Evolutionary conservation across 2,888 invertebrate genomes (phyloP).

Genomic region (Ophraella communa): DNA sequence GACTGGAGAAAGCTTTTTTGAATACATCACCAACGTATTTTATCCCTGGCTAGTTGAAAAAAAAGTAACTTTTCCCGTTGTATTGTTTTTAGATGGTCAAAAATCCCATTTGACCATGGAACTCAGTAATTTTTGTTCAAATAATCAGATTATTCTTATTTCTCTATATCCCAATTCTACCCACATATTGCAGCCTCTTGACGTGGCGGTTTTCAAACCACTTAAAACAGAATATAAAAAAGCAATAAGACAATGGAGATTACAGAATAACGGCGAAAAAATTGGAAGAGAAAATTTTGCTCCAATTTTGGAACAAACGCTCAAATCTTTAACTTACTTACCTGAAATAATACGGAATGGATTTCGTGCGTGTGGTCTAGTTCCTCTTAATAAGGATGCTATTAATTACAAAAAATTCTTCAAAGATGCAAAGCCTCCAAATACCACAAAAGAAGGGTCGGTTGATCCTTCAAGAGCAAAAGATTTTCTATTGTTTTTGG

Average conservation of each 20-base stretch:
- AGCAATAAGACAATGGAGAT: conserved; percentile 36
- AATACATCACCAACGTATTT: conserved; percentile 55
- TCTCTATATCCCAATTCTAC: conserved; percentile 55
- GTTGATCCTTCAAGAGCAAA: no score
- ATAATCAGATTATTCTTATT: conserved; percentile 51
- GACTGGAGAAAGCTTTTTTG: conserved; percentile 54
- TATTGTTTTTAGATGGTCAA: conserved; percentile 57
- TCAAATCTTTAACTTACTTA: neutral
- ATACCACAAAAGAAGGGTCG: no score
- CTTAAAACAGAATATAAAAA: conserved; percentile 50
- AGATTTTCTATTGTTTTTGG: no score
- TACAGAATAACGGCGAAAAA: conserved; percentile 41
- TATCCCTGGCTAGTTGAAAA: conserved; percentile 51
- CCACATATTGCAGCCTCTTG: conserved; percentile 55
- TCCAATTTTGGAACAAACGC: conserved; percentile 8
- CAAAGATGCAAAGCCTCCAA: no score
- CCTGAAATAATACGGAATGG: neutral
- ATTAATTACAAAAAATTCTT: neutral
- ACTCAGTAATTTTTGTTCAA: conserved; percentile 53
- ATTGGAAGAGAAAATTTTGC: conserved; percentile 44
- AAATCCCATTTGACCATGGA: conserved; percentile 53
- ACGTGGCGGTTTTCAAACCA: no score
- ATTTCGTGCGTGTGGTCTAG: neutral
- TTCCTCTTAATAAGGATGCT: neutral
- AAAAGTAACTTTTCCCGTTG: conserved; percentile 36